A percentile compares a stretch with the other conserved stretches of the same genome.
These are phyloP conservation scores for Craterocephalus amniculus DNA, from an alignment of 2,797 vertebrate genomes.

Conservation along the genomic window DNA sequence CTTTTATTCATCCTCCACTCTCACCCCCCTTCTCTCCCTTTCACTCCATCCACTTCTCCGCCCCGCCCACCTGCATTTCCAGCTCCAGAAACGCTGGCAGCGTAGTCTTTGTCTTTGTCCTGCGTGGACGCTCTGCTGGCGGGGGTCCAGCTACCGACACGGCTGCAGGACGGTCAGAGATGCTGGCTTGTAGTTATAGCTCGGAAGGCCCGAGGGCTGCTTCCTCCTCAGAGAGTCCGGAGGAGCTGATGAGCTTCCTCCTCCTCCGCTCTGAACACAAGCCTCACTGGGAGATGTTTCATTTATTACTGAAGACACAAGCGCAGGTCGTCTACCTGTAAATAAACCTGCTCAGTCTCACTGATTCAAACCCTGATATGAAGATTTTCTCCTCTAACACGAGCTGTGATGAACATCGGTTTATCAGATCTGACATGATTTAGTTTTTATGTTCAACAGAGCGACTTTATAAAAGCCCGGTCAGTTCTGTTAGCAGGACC, in stretches of 20 bases:
- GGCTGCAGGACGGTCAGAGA: constrained; percentile 64
- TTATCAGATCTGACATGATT: background rate
- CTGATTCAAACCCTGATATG: background rate
- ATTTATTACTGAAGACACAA: background rate
- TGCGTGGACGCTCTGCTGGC: constrained; percentile 37
- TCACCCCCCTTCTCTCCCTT: constrained; percentile 54
- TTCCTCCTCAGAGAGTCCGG: constrained; percentile 39
- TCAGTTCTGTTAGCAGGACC: no score
- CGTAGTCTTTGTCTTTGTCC: constrained; percentile 70
- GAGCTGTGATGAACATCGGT: background rate
- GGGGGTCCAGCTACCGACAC: constrained; percentile 41
- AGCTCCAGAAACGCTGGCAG: constrained; percentile 59
- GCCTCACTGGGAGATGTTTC: constrained; percentile 1
- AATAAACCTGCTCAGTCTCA: background rate
- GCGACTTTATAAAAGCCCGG: background rate
- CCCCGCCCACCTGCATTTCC: constrained; percentile 66
- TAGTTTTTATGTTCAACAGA: background rate
- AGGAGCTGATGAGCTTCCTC: constrained; percentile 34
- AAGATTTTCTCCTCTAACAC: background rate
- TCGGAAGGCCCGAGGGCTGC: constrained; percentile 38
- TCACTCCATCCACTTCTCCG: constrained; percentile 53
- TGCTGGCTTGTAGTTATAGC: constrained; percentile 76
- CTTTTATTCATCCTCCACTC: constrained; percentile 60
- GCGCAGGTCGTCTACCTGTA: constrained; percentile 11
- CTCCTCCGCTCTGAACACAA: background rate